These are phyloP conservation scores for Clanis bilineata DNA, from an alignment of 2,888 invertebrate species.

Conservation along the genomic window DNA sequence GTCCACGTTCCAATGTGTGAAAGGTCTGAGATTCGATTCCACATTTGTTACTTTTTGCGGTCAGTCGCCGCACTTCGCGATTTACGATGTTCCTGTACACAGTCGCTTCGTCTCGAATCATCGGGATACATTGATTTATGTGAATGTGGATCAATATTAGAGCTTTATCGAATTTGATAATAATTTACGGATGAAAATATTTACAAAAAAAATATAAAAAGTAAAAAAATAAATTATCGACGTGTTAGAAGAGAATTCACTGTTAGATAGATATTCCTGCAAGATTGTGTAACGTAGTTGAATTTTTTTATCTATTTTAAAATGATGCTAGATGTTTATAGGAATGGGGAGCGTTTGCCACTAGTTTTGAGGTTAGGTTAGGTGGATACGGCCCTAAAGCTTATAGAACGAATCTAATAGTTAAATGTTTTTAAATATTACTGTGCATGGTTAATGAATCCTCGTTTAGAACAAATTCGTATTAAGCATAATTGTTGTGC, in stretches of 20 bases:
- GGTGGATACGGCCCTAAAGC: slow-evolving; percentile 66
- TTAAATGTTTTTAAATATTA: slow-evolving; percentile 59
- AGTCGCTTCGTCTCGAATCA: slow-evolving; percentile 40
- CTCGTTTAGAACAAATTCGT: slow-evolving; percentile 63
- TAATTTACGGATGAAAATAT: slow-evolving; percentile 78
- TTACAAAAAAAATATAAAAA: slow-evolving; percentile 51
- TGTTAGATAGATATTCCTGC: slow-evolving; percentile 69
- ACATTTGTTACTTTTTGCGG: slow-evolving; percentile 11
- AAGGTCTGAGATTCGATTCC: slow-evolving; percentile 10
- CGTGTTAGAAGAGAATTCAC: slow-evolving; percentile 46
- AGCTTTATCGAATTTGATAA: slow-evolving; percentile 83
- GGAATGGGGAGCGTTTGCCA: slow-evolving; percentile 47
- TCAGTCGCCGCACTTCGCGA: neutral
- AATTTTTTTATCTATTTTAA: slow-evolving; percentile 55
- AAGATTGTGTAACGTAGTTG: slow-evolving; percentile 65
- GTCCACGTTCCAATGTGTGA: slow-evolving; percentile 3
- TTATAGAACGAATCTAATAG: slow-evolving; percentile 70
- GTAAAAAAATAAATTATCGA: slow-evolving; percentile 34
- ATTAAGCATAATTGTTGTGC: slow-evolving; percentile 65
- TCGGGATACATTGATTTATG: slow-evolving; percentile 57
- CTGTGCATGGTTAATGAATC: slow-evolving; percentile 57
- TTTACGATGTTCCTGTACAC: slow-evolving; percentile 23
- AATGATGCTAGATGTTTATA: slow-evolving; percentile 75
- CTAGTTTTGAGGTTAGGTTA: slow-evolving; percentile 53
- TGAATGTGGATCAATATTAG: slow-evolving; percentile 81